Conservation (phyloP, 2,797 vertebrate genomes). For the Fistularia tabacaria region DNA sequence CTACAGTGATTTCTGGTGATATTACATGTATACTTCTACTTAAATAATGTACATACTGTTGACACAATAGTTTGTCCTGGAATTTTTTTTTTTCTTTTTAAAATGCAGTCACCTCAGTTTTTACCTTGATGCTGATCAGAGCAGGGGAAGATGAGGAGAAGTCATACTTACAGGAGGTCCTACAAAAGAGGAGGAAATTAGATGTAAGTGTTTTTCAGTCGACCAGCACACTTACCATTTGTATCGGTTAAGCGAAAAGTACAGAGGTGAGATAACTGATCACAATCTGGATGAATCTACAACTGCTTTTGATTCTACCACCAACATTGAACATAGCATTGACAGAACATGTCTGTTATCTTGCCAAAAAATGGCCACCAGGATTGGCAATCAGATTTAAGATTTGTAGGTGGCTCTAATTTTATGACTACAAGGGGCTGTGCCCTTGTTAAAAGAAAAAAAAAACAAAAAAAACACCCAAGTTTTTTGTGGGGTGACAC, state of each 20-base stretch:
- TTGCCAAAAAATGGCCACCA: slow-evolving; percentile 24
- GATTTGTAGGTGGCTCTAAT: slow-evolving; percentile 62
- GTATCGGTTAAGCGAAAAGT: neutral
- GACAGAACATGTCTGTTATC: too few species aligned
- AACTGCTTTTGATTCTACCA: too few species aligned
- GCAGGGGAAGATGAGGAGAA: slow-evolving; percentile 47
- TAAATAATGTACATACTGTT: too few species aligned
- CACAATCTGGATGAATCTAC: too few species aligned
- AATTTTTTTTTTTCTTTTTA: neutral
- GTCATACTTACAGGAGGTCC: slow-evolving; percentile 97
- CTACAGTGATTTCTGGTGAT: too few species aligned
- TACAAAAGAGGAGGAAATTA: slow-evolving; percentile 62
- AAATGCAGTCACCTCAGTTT: slow-evolving; percentile 1
- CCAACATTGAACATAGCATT: too few species aligned
- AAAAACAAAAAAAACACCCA: slow-evolving; percentile 42
- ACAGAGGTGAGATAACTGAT: too few species aligned
- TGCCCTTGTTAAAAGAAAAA: slow-evolving; percentile 65
- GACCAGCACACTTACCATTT: too few species aligned
- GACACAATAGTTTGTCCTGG: neutral
- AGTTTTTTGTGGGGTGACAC: slow-evolving; percentile 68
- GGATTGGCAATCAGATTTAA: slow-evolving; percentile 39
- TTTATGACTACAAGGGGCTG: slow-evolving; percentile 55
- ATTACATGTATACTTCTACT: too few species aligned
- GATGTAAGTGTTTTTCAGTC: neutral
- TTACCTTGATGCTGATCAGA: slow-evolving; percentile 55